Conservation (phyloP, 2,888 invertebrate species). For the Acutogordius australiensis region DNA sequence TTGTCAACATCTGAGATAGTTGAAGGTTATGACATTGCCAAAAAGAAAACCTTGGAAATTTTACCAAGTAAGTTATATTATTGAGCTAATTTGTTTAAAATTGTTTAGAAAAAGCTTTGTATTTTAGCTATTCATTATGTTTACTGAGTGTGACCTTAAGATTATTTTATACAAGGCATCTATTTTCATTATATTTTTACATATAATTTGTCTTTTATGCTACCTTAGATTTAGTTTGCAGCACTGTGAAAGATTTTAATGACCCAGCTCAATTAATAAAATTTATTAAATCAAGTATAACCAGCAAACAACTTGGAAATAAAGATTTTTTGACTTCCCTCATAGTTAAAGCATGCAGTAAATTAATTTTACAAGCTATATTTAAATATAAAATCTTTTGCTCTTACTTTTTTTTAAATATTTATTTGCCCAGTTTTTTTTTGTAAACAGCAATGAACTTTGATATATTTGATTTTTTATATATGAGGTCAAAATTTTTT, state of each 20-base stretch:
- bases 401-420: neutral
- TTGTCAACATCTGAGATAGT: constrained; percentile 83
- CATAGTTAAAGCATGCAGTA: constrained; percentile 50
- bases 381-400: neutral
- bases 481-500: too few species aligned
- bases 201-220: too few species aligned
- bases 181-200: too few species aligned
- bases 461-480: too few species aligned
- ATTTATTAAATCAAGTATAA: constrained; percentile 45
- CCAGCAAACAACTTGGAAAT: constrained; percentile 89
- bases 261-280: constrained; percentile 39
- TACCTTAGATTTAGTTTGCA: too few species aligned
- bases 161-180: too few species aligned
- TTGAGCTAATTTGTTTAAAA: too few species aligned
- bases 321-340: constrained; percentile 64
- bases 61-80: constrained; percentile 34
- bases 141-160: too few species aligned
- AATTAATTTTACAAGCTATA: constrained; percentile 16
- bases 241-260: constrained; percentile 40
- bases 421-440: neutral
- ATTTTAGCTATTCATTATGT: too few species aligned
- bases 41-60: constrained; percentile 58
- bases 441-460: too few species aligned
- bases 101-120: too few species aligned
- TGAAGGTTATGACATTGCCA: constrained; percentile 66